Conservation (phyloP, 64 coral and sea anemone genomes). For the Astreopora myriophthalma region DNA sequence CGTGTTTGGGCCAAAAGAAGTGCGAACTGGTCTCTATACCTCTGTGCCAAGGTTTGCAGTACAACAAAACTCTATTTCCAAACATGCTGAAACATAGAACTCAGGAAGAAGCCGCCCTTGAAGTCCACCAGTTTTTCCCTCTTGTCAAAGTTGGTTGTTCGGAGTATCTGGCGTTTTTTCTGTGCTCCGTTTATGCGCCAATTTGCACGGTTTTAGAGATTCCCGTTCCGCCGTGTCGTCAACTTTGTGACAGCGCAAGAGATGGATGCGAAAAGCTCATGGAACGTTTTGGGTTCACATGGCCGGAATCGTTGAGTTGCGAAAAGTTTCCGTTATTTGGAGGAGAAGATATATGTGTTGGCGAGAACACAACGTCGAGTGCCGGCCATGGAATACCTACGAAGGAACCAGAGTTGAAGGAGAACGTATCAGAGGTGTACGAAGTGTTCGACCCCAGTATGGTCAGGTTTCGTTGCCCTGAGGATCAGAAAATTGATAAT, state of each 20-base stretch:
- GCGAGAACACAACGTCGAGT: constrained; percentile 68
- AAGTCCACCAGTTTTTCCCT: constrained; percentile 91
- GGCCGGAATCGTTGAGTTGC: constrained; percentile 87
- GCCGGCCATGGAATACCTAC: not conserved
- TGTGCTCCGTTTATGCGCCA: constrained; percentile 92
- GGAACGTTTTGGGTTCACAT: constrained; percentile 80
- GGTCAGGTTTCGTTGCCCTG: constrained; percentile 79
- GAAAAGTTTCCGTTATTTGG: constrained; percentile 61
- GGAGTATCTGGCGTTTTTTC: constrained; percentile 84
- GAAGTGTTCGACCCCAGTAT: constrained; percentile 22
- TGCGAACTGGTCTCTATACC: constrained; percentile 87
- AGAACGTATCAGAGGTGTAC: not conserved
- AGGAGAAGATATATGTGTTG: constrained; percentile 76
- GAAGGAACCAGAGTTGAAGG: not conserved
- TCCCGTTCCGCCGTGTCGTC: constrained; percentile 79
- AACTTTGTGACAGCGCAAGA: constrained; percentile 72
- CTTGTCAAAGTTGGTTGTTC: constrained; percentile 87
- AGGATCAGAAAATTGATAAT: constrained; percentile 66
- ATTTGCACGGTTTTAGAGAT: constrained; percentile 80
- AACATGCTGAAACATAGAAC: constrained; percentile 87
- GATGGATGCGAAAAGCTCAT: constrained; percentile 74
- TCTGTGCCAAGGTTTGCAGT: constrained; percentile 76
- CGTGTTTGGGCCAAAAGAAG: constrained; percentile 72
- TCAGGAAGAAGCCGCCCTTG: constrained; percentile 87
- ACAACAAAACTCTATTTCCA: constrained; percentile 89